Evolutionary conservation across 2,888 invertebrate species (phyloP).

Genomic region (Pristionchus fissidentatus): DNA sequence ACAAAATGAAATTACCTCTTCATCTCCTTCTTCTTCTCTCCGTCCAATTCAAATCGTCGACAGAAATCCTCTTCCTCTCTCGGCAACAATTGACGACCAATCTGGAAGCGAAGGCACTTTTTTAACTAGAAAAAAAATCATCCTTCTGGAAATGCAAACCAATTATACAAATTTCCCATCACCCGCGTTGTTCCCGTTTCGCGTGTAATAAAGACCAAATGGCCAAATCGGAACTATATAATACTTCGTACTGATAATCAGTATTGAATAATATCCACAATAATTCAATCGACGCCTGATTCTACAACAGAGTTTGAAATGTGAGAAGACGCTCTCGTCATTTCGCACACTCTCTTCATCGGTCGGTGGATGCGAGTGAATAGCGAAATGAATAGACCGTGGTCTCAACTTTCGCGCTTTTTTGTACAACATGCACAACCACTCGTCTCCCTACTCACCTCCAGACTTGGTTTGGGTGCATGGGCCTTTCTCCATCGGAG

Average conservation of each 20-base stretch:
- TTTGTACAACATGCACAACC: background rate
- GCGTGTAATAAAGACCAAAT: background rate
- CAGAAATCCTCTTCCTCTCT: conserved; percentile 46
- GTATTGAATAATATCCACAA: background rate
- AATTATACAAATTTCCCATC: no score
- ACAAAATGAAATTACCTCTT: conserved; percentile 42
- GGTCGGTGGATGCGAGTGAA: no score
- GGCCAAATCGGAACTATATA: background rate
- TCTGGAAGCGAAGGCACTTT: conserved; percentile 14
- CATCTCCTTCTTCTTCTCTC: conserved; percentile 40
- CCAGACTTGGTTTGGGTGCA: conserved; percentile 47
- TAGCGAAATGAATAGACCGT: no score
- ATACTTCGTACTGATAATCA: no score
- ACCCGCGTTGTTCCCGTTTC: no score
- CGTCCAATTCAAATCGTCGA: background rate
- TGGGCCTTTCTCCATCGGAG: conserved; percentile 46
- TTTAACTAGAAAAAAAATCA: background rate
- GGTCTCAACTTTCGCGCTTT: no score
- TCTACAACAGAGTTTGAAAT: no score
- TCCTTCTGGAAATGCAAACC: background rate
- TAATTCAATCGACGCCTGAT: no score
- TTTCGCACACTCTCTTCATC: no score
- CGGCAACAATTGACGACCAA: conserved; percentile 42
- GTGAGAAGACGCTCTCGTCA: no score
- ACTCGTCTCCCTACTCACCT: background rate